Percentiles rank a stretch among this genome's conserved stretches.
phyloP scores from a whole-genome alignment of 2,888 invertebrate genomes.

The Acronicta psi region DNA sequence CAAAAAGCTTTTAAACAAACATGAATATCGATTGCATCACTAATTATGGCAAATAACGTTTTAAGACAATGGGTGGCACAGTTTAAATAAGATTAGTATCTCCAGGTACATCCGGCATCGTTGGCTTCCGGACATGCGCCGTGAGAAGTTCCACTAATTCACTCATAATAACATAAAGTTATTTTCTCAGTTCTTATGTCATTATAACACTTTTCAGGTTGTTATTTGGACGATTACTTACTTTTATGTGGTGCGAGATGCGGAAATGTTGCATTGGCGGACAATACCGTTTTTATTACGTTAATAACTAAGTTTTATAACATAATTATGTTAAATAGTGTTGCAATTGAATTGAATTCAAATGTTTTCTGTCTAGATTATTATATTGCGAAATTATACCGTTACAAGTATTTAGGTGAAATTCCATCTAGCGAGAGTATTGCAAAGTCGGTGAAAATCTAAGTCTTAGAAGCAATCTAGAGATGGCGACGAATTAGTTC shows the following conservation, averaged over 20 bases:
- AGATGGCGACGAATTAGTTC: neutral
- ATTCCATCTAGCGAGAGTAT: conserved; percentile 37
- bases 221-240: conserved; percentile 35
- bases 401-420: neutral
- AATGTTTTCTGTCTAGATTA: conserved; percentile 9
- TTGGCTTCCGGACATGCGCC: conserved; percentile 49
- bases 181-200: conserved; percentile 53
- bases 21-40: conserved; percentile 62
- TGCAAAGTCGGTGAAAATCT: conserved; percentile 12
- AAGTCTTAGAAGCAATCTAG: neutral
- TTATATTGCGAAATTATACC: conserved; percentile 2
- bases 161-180: conserved; percentile 37
- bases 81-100: conserved; percentile 57
- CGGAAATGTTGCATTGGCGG: conserved; percentile 39
- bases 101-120: conserved; percentile 45
- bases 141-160: conserved; percentile 53
- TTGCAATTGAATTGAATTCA: conserved; percentile 4
- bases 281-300: conserved; percentile 48
- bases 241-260: conserved; percentile 22
- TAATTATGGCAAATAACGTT: conserved; percentile 55
- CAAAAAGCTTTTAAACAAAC: conserved; percentile 51
- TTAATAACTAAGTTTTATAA: conserved; percentile 17
- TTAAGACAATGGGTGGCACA: conserved; percentile 54
- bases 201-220: conserved; percentile 49
- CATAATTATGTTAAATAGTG: conserved; percentile 10